A percentile compares a stretch with the other conserved stretches of the same genome.
These are phyloP conservation scores for Helarctos malayanus DNA, from an alignment of 2,797 vertebrate species.

Conservation along the genomic window DNA sequence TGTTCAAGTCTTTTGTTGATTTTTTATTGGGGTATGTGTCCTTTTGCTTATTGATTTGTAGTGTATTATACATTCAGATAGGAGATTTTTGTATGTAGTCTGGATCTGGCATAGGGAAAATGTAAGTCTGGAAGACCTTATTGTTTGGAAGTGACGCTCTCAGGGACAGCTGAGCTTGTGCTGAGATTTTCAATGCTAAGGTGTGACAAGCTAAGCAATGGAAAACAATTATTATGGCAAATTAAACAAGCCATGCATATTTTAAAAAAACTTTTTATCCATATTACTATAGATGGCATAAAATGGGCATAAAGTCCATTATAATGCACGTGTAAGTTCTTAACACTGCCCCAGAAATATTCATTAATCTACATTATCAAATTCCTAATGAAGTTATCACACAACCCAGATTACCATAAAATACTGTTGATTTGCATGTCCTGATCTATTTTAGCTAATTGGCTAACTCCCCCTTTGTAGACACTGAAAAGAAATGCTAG, in stretches of 20 bases:
- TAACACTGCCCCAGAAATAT: neutral
- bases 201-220: neutral
- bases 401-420: neutral
- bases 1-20: neutral
- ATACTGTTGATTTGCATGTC: neutral
- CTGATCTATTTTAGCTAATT: neutral
- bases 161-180: neutral
- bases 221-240: neutral
- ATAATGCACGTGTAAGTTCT: neutral
- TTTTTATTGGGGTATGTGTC: neutral
- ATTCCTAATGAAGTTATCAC: neutral
- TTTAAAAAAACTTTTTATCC: neutral
- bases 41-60: neutral
- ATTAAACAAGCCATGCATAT: neutral
- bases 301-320: neutral
- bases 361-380: neutral
- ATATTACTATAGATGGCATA: neutral
- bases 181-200: neutral
- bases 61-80: neutral
- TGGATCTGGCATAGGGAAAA: neutral
- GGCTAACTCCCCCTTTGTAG: neutral
- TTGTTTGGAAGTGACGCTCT: neutral
- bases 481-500: neutral
- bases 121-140: neutral
- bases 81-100: neutral